phyloP scores from a whole-genome alignment of 2,888 invertebrate genomes.

The Melanostoma mellinum region DNA sequence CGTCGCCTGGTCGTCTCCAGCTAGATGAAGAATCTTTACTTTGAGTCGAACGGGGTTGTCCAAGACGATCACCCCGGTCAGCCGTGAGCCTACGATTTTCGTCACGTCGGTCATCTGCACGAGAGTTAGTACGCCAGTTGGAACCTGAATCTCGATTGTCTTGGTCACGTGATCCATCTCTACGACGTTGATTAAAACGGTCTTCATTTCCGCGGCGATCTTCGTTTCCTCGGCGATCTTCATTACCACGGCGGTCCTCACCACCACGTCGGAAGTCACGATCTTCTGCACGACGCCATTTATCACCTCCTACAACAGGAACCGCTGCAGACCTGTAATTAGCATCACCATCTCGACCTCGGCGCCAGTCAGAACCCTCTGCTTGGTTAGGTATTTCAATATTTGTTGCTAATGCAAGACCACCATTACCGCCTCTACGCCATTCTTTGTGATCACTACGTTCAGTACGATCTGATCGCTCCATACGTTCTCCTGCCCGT shows the following conservation, averaged over 20 bases:
- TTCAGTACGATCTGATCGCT: conserved; percentile 69
- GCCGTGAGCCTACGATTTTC: conserved; percentile 76
- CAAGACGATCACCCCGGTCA: conserved; percentile 74
- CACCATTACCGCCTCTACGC: conserved; percentile 73
- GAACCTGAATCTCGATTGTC: conserved; percentile 61
- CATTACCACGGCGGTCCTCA: conserved; percentile 58
- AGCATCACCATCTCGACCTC: conserved; percentile 63
- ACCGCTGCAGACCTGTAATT: conserved; percentile 32
- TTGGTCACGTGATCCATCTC: conserved; percentile 64
- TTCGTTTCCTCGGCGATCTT: conserved; percentile 54
- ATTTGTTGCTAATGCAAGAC: conserved; percentile 64
- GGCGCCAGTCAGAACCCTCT: conserved; percentile 74
- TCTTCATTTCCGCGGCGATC: conserved; percentile 52
- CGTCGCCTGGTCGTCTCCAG: conserved; percentile 60
- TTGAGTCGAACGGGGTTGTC: conserved; percentile 29
- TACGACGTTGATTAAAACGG: conserved; percentile 57
- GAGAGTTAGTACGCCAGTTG: conserved; percentile 57
- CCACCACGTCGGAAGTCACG: conserved; percentile 51
- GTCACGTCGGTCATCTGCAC: conserved; percentile 73
- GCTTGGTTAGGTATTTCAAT: conserved; percentile 38
- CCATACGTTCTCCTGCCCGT: conserved; percentile 74
- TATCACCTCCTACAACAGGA: conserved; percentile 69
- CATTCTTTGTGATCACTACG: conserved; percentile 71
- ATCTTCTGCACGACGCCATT: conserved; percentile 74
- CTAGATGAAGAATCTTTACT: conserved; percentile 57